Evolutionary conservation across 2,113 vertebrate species (phyloP), one percentile per base, ranked within the genome.

Genomic region (Takifugu flavidus): DNA sequence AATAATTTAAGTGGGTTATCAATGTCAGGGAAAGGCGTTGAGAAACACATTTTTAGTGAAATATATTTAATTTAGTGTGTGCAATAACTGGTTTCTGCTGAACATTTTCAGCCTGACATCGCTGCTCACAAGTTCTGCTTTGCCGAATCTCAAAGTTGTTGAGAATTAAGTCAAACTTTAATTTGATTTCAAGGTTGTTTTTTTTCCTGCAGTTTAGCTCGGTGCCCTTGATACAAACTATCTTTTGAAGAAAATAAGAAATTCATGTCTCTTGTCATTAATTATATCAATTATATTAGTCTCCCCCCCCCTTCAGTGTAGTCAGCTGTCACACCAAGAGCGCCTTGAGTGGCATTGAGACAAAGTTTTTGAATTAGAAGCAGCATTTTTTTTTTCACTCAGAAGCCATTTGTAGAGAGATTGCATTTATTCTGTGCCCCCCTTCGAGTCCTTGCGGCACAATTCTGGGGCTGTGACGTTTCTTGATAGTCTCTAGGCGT

Each of bases 401-500:
- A 61, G 59, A 59, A 65, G 53, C 79, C 65, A 54, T 86, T 63
- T 66, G 56, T 63, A 70, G 57, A 67, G 57, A 75, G 76, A 80
- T 68, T 75, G 31, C 82, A 83, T 89, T 87, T 77, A 86, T 80
- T 88, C 78, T 74, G 34, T 52, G 59, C 60, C 65, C 56, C 65
- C 60, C 74, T 70, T 59, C 4, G 55, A 79, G 75, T 78, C 65
- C 51, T 73, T 62, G 49, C 58, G 55, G 60, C 52, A 66, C 70
- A 84, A 74, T 79, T 75, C 75, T 56, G 53, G 20, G 52, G 77
- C 70, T 84, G 72, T 84, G 73, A 85, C 77, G 80, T 78, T 82
- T 85, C 84, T 78, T 78, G 70, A 70, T 83, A 79, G 74, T 83
- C 84, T 88, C 76, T 78, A 86, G 73, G 87, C 67, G 63, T 79